These are phyloP conservation scores for Capitulum mitella DNA, from an alignment of 2,888 invertebrate species.

Conservation along the genomic window DNA sequence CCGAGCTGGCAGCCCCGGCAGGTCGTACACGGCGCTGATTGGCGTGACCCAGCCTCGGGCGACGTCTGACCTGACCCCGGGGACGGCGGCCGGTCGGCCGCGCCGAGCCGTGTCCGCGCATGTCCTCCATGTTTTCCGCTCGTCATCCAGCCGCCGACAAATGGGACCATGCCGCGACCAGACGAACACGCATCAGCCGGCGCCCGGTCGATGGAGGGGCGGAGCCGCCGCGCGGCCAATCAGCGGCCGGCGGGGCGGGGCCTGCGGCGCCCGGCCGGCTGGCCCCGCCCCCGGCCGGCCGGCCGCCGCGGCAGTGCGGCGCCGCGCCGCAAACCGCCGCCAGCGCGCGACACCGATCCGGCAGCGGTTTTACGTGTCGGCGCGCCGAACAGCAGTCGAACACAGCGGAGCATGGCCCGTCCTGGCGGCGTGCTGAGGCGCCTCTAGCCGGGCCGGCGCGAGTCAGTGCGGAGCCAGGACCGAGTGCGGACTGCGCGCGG, in stretches of 20 bases:
- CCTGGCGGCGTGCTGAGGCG: background rate
- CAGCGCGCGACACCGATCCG: background rate
- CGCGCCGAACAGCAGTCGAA: background rate
- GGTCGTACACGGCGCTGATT: too few species aligned
- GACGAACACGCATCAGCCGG: background rate
- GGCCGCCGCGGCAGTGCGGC: background rate
- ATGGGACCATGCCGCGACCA: background rate
- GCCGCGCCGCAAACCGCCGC: background rate
- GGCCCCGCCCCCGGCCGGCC: background rate
- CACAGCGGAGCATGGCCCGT: background rate
- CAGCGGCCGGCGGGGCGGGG: background rate
- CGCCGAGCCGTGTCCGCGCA: background rate
- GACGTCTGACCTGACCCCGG: too few species aligned
- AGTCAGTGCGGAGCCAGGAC: background rate
- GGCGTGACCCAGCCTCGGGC: too few species aligned
- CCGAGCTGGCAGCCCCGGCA: too few species aligned
- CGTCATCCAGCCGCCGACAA: background rate
- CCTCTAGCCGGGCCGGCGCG: background rate
- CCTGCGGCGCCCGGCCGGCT: background rate
- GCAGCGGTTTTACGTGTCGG: background rate
- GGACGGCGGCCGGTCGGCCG: background rate
- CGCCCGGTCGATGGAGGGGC: background rate
- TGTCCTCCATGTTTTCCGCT: slow-evolving; percentile 20
- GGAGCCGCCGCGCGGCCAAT: background rate
- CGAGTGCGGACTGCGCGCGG: background rate